phyloP scores from a whole-genome alignment of 2,797 vertebrate genomes.

The Xiphorhynchus erythropygius region DNA sequence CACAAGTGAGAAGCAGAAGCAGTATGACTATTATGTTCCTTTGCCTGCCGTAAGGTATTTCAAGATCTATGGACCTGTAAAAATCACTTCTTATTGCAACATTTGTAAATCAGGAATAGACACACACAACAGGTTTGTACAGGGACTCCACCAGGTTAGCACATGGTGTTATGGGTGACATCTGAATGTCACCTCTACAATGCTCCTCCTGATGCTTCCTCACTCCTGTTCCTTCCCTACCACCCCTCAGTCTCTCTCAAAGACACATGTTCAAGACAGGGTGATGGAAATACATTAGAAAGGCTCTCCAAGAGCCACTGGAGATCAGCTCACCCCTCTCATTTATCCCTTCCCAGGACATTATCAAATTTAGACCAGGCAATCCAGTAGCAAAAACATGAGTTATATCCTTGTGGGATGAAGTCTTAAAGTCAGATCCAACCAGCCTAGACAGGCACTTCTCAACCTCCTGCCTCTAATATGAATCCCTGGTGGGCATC shows the following conservation, averaged over 20 bases:
- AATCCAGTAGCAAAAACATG: background rate
- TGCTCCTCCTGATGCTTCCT: background rate
- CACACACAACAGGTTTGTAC: background rate
- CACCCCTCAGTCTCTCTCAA: background rate
- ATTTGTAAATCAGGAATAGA: fast-evolving
- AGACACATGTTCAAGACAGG: background rate
- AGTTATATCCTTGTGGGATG: background rate
- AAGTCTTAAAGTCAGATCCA: background rate
- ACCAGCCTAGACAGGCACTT: background rate
- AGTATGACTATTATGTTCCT: background rate
- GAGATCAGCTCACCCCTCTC: background rate
- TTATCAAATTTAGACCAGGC: background rate
- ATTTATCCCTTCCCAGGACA: background rate
- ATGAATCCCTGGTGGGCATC: background rate
- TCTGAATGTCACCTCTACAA: background rate
- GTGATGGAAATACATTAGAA: background rate
- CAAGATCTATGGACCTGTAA: background rate
- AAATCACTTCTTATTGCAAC: background rate
- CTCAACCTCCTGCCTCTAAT: background rate
- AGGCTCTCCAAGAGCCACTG: background rate
- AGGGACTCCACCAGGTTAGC: background rate
- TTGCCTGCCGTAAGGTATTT: background rate
- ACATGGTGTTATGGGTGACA: background rate
- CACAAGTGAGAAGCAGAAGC: background rate
- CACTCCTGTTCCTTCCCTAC: background rate